Evolutionary conservation across 2,797 vertebrate genomes (phyloP).

Genomic region (Labeo calbasu): DNA sequence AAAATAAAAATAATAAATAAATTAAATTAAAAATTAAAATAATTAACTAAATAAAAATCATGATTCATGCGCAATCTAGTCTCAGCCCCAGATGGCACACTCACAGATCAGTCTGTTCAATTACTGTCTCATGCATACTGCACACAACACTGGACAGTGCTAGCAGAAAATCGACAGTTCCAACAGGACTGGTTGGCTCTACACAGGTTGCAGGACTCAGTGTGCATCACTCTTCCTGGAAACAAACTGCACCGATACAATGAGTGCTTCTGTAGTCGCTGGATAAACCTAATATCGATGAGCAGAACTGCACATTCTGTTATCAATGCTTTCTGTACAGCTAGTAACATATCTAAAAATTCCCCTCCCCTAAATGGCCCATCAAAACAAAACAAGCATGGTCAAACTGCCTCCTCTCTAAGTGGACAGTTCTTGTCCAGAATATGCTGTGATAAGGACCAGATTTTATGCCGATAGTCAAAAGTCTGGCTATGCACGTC

Average conservation of each 20-base stretch:
- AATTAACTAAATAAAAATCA: not conserved
- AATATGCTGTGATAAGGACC: not conserved
- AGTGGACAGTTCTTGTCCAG: not conserved
- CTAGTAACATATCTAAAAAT: not conserved
- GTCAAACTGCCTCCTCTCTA: not conserved
- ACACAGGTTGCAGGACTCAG: not conserved
- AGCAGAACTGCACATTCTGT: not conserved
- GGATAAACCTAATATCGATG: not conserved
- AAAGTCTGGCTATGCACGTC: not conserved
- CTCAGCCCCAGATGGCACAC: constrained; percentile 15
- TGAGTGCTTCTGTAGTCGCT: not conserved
- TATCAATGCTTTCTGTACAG: not conserved
- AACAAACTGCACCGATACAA: not conserved
- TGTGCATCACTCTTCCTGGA: not conserved
- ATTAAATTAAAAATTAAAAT: not conserved
- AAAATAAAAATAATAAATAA: not conserved
- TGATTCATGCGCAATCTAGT: constrained; percentile 1
- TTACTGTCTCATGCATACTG: not conserved
- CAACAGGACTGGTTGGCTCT: not conserved
- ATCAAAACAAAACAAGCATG: not conserved
- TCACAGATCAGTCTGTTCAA: constrained; percentile 24
- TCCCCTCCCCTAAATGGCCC: not conserved
- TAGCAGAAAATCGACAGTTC: not conserved
- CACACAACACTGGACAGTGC: constrained; percentile 21
- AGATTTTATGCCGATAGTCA: constrained; percentile 2